These are phyloP conservation scores for Chaetops frenatus DNA, from an alignment of 2,113 vertebrate species.

Conservation along the genomic window DNA sequence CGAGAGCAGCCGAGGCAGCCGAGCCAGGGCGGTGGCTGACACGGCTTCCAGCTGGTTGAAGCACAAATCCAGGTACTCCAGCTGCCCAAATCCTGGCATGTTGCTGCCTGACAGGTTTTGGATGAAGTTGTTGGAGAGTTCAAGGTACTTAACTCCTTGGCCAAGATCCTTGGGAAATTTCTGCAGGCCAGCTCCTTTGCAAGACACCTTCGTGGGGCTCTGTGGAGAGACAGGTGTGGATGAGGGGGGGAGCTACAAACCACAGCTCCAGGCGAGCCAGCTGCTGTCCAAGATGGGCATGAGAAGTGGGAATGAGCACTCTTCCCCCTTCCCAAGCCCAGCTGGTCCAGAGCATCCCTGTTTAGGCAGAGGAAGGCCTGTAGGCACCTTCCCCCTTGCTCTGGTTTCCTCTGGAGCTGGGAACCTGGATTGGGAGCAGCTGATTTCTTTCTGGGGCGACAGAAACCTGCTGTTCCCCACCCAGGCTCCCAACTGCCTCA, in stretches of 20 bases:
- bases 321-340: neutral
- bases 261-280: neutral
- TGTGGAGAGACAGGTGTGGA: neutral
- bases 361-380: neutral
- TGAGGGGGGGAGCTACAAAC: neutral
- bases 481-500: neutral
- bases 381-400: neutral
- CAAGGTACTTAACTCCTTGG: conserved; percentile 60
- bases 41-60: conserved; percentile 76
- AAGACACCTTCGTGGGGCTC: conserved; percentile 60
- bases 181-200: conserved; percentile 62
- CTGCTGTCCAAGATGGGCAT: neutral
- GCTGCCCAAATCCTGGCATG: conserved; percentile 47
- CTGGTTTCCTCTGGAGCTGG: neutral
- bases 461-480: neutral
- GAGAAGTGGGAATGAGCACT: neutral
- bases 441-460: neutral
- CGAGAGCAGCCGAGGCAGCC: conserved; percentile 60
- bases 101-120: conserved; percentile 52
- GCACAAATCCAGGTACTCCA: conserved; percentile 72
- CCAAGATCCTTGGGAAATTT: conserved; percentile 68
- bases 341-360: neutral
- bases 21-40: conserved; percentile 58
- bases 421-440: neutral
- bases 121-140: conserved; percentile 81